Conservation (phyloP, 1,140 invertebrate genomes). For the Glomeris maerens region DNA sequence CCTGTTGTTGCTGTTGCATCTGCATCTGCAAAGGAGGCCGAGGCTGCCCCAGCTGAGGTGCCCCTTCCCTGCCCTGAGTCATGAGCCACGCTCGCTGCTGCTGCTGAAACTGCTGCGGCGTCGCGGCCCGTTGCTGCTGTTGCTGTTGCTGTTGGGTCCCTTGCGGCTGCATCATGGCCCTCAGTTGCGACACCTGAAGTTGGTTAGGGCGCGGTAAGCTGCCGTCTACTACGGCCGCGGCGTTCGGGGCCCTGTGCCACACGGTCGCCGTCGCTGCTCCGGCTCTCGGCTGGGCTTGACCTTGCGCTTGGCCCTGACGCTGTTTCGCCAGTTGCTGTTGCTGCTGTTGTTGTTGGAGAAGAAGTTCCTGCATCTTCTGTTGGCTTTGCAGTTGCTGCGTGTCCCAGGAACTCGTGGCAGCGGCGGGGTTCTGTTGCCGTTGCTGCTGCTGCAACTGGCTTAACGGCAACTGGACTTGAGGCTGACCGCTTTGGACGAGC, state of each 20-base stretch:
- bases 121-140: constrained; percentile 19
- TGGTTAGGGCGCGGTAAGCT: constrained; percentile 22
- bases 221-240: constrained; percentile 19
- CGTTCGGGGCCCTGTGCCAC: constrained; percentile 11
- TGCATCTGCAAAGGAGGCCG: constrained; percentile 23
- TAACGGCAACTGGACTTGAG: constrained; percentile 35
- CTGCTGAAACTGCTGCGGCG: constrained; percentile 12
- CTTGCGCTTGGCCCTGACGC: constrained; percentile 4
- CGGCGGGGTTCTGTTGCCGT: constrained; percentile 24
- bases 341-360: constrained; percentile 24
- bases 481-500: too few relatives aligned
- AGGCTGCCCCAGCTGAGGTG: constrained; percentile 24
- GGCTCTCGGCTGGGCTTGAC: constrained; percentile 10
- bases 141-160: constrained; percentile 20
- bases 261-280: constrained; percentile 14
- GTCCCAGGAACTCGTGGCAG: too few relatives aligned
- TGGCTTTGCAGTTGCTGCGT: constrained; percentile 19
- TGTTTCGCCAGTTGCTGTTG: constrained; percentile 28
- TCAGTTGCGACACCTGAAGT: constrained; percentile 6
- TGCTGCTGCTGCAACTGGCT: constrained; percentile 22
- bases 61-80: constrained; percentile 24
- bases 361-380: constrained; percentile 19
- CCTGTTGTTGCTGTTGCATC: constrained; percentile 18
- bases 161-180: constrained; percentile 18
- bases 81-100: constrained; percentile 28